These are phyloP conservation scores for Drosophila anceps DNA, from an alignment of 2,888 invertebrate genomes.

Conservation along the genomic window DNA sequence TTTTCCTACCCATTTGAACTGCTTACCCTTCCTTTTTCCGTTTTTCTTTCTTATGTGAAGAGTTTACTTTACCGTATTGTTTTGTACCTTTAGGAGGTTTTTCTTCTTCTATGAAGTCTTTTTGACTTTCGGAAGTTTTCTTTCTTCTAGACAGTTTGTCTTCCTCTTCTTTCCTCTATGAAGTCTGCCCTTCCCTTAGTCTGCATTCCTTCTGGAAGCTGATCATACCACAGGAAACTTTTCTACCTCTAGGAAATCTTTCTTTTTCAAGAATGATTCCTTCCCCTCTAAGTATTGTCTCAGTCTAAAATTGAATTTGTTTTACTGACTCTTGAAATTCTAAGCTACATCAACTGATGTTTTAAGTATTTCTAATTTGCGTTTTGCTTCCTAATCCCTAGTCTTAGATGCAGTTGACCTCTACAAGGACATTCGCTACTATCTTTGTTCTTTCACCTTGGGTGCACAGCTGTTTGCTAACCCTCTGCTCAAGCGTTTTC, in stretches of 20 bases:
- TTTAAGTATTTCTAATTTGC: background rate
- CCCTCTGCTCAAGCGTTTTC: constrained; percentile 1
- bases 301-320: background rate
- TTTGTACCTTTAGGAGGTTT: too few species aligned
- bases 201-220: background rate
- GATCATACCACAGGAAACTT: background rate
- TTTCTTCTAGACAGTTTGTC: background rate
- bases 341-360: background rate
- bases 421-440: background rate
- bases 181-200: background rate
- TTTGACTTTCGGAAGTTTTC: too few species aligned
- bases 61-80: too few species aligned
- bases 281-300: background rate
- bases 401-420: background rate
- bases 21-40: too few species aligned
- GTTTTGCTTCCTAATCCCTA: background rate
- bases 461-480: constrained; percentile 8
- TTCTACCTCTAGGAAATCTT: background rate
- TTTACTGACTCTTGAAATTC: background rate
- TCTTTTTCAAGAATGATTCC: background rate
- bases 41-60: too few species aligned
- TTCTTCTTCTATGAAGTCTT: too few species aligned
- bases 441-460: constrained; percentile 36
- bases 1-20: too few species aligned
- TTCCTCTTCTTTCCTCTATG: background rate